These are phyloP conservation scores for Drosophila sproati DNA, from an alignment of 1,140 invertebrate genomes.

Conservation along the genomic window DNA sequence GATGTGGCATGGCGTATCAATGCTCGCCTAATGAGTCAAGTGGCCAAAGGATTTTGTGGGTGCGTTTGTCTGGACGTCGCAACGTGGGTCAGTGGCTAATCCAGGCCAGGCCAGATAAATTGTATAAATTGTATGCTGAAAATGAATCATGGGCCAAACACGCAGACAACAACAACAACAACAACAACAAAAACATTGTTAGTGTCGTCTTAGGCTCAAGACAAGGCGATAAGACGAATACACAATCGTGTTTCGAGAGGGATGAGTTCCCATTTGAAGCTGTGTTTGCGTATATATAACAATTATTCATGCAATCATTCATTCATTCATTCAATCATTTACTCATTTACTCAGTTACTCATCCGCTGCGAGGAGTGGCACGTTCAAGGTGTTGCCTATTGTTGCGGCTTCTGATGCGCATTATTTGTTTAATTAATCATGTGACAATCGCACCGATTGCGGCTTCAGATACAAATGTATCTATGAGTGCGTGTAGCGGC, in stretches of 20 bases:
- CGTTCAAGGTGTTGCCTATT: slow-evolving; percentile 27
- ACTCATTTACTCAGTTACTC: slow-evolving; percentile 60
- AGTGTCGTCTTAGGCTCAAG: slow-evolving; percentile 67
- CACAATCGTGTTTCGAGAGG: slow-evolving; percentile 2
- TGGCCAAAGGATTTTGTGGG: slow-evolving; percentile 79
- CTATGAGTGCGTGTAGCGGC: not conserved
- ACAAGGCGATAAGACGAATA: slow-evolving; percentile 57
- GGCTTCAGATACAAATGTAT: slow-evolving; percentile 9
- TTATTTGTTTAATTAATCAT: slow-evolving; percentile 73
- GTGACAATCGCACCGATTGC: slow-evolving; percentile 67
- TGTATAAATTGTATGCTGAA: slow-evolving; percentile 61
- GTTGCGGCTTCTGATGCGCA: slow-evolving; percentile 23
- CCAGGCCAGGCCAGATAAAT: slow-evolving; percentile 75
- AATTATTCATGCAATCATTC: slow-evolving; percentile 67
- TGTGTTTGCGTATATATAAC: slow-evolving; percentile 53
- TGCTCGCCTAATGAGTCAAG: slow-evolving; percentile 78
- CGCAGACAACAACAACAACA: slow-evolving; percentile 35
- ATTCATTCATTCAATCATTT: slow-evolving; percentile 61
- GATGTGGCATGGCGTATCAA: slow-evolving; percentile 55
- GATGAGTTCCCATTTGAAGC: slow-evolving; percentile 64
- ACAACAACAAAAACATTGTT: slow-evolving; percentile 57
- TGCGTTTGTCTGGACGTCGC: slow-evolving; percentile 56
- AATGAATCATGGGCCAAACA: slow-evolving; percentile 54
- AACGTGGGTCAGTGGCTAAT: slow-evolving; percentile 32
- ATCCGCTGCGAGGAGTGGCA: slow-evolving; percentile 49